These are phyloP conservation scores for Tinamus guttatus DNA, from an alignment of 2,113 vertebrate genomes.

Conservation along the genomic window DNA sequence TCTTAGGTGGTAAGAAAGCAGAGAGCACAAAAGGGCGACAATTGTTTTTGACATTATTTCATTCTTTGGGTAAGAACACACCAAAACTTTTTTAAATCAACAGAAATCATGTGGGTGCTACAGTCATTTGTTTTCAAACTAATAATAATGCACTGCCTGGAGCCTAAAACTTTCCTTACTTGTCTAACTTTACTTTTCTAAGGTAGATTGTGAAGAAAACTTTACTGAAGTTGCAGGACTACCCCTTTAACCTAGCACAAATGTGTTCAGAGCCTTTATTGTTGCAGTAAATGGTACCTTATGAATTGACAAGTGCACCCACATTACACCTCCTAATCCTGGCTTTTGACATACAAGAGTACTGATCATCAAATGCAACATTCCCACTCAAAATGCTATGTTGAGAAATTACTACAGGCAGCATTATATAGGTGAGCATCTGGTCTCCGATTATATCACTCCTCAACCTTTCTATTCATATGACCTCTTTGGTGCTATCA, in stretches of 20 bases:
- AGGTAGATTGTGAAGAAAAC: neutral
- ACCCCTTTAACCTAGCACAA: neutral
- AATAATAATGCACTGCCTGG: neutral
- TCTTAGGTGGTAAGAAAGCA: neutral
- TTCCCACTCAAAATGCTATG: neutral
- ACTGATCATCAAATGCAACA: neutral
- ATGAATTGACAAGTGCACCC: neutral
- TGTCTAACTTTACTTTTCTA: neutral
- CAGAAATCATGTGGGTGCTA: neutral
- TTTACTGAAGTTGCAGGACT: neutral
- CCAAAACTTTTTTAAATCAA: neutral
- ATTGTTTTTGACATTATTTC: neutral
- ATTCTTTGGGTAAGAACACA: neutral
- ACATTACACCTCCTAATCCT: neutral
- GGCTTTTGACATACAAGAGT: neutral
- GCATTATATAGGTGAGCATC: neutral
- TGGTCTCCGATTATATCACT: constrained; percentile 17
- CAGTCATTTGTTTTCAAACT: neutral
- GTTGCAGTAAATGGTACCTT: neutral
- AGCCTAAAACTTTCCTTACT: neutral
- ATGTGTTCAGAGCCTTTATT: constrained; percentile 14
- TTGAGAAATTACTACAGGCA: neutral
- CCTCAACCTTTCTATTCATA: constrained; percentile 31
- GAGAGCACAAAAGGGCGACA: neutral
- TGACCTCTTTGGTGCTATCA: neutral